Evolutionary conservation across 2,797 vertebrate genomes (phyloP).

Genomic region (Poeciliopsis paucimaculata): DNA sequence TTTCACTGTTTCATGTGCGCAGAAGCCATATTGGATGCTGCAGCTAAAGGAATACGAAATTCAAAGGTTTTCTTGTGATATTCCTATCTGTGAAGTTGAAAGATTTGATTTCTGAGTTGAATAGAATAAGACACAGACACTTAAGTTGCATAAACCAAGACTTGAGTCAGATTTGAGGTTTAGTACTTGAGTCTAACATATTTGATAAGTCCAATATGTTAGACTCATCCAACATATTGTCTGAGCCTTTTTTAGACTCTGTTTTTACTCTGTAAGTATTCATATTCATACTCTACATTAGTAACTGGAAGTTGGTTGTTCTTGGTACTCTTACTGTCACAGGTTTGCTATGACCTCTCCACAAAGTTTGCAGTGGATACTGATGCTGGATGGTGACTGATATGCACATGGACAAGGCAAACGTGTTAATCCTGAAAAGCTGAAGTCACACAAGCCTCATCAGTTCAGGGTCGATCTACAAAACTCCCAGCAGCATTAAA

Average conservation of each 20-base stretch:
- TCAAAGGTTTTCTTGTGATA: too few species aligned
- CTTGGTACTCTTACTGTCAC: background rate
- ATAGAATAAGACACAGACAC: background rate
- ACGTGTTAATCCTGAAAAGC: constrained; percentile 4
- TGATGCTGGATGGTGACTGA: background rate
- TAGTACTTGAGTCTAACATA: background rate
- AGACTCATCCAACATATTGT: too few species aligned
- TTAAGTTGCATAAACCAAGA: background rate
- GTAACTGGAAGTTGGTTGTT: background rate
- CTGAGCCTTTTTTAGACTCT: too few species aligned
- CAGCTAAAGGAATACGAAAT: too few species aligned
- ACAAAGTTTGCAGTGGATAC: background rate
- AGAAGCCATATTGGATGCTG: too few species aligned
- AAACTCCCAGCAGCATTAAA: constrained; percentile 10
- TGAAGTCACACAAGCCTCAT: background rate
- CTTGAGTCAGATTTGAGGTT: background rate
- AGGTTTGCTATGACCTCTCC: background rate
- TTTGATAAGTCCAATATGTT: background rate
- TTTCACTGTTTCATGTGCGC: background rate
- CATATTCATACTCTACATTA: background rate
- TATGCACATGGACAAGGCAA: constrained; percentile 4
- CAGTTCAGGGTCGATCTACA: background rate
- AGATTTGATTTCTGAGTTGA: background rate
- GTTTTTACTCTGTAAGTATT: background rate
- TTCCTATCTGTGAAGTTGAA: background rate